A percentile compares a stretch with the other conserved stretches of the same genome.
Conservation (phyloP, 1,140 invertebrate species). For the Piezodorus guildinii region DNA sequence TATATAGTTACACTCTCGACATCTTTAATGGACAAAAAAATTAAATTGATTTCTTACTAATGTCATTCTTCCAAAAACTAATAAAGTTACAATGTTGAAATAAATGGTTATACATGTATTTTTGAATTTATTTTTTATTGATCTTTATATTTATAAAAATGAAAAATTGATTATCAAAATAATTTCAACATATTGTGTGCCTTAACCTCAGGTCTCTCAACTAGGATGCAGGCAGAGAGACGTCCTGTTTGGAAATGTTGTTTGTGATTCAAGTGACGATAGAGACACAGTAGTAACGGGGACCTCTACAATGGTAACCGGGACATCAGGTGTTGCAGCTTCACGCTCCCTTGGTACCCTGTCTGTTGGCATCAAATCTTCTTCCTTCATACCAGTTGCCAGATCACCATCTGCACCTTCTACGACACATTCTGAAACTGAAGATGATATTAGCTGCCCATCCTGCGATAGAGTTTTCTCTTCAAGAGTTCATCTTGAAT, state of each 20-base stretch:
- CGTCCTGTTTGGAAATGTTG: background rate
- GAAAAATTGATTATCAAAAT: background rate
- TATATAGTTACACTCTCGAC: too few relatives aligned
- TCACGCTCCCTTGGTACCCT: conserved; percentile 26
- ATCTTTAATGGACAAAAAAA: too few relatives aligned
- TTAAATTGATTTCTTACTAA: too few relatives aligned
- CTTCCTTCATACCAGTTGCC: conserved; percentile 14
- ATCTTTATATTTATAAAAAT: background rate
- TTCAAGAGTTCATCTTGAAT: conserved; percentile 30
- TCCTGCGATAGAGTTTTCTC: conserved; percentile 31
- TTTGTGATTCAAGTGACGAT: background rate
- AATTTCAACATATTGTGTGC: background rate
- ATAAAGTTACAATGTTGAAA: background rate
- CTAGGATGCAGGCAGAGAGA: background rate
- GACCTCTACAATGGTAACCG: conserved; percentile 25
- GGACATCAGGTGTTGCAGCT: conserved; percentile 23
- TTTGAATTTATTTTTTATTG: background rate
- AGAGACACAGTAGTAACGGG: background rate
- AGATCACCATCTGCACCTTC: conserved; percentile 17
- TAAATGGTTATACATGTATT: too few relatives aligned
- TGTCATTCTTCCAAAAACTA: too few relatives aligned
- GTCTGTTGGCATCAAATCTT: conserved; percentile 15
- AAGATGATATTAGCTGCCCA: conserved; percentile 30
- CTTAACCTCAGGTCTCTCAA: background rate
- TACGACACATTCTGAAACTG: conserved; percentile 28